Percentiles rank a stretch among this genome's conserved stretches.
These are phyloP conservation scores for Drosophila bipectinata DNA, from an alignment of 1,140 invertebrate genomes.

Conservation along the genomic window DNA sequence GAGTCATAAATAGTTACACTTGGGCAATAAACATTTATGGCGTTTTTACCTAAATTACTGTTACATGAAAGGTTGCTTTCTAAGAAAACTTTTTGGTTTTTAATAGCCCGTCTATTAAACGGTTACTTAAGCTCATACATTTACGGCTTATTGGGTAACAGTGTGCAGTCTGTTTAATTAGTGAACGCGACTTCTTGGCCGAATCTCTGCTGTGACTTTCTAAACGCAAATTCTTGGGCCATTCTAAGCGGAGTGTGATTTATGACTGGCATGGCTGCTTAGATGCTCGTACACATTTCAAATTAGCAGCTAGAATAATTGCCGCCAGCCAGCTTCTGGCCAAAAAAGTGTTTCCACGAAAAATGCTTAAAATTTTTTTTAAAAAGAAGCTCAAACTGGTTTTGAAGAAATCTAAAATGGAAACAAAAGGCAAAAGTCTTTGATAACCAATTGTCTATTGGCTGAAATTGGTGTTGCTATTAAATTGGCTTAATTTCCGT, in stretches of 20 bases:
- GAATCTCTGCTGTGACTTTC: slow-evolving; percentile 51
- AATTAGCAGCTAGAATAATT: slow-evolving; percentile 58
- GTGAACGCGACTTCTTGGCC: slow-evolving; percentile 29
- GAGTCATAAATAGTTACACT: neutral
- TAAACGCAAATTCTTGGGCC: slow-evolving; percentile 53
- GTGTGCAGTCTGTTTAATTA: slow-evolving; percentile 30
- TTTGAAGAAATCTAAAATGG: slow-evolving; percentile 6
- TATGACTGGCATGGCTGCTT: slow-evolving; percentile 43
- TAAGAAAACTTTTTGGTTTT: neutral
- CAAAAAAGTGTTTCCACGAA: slow-evolving; percentile 32
- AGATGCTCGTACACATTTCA: slow-evolving; percentile 55
- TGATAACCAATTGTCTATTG: slow-evolving; percentile 37
- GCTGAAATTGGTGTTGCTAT: slow-evolving; percentile 44
- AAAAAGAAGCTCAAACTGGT: slow-evolving; percentile 45
- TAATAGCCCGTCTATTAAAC: slow-evolving; percentile 9
- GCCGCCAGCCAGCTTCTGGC: slow-evolving; percentile 28
- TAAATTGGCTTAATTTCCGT: slow-evolving; percentile 70
- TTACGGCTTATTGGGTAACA: slow-evolving; percentile 34
- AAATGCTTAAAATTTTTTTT: slow-evolving; percentile 10
- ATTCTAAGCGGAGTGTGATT: slow-evolving; percentile 51
- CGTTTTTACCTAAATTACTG: neutral
- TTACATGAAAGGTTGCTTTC: slow-evolving; percentile 4
- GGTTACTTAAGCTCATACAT: slow-evolving; percentile 21
- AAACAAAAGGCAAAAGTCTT: slow-evolving; percentile 24
- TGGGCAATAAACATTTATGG: neutral